A percentile compares a stretch with the other conserved stretches of the same genome.
phyloP scores from a whole-genome alignment of 1,140 invertebrate genomes.

The Epicauta chinensis region DNA sequence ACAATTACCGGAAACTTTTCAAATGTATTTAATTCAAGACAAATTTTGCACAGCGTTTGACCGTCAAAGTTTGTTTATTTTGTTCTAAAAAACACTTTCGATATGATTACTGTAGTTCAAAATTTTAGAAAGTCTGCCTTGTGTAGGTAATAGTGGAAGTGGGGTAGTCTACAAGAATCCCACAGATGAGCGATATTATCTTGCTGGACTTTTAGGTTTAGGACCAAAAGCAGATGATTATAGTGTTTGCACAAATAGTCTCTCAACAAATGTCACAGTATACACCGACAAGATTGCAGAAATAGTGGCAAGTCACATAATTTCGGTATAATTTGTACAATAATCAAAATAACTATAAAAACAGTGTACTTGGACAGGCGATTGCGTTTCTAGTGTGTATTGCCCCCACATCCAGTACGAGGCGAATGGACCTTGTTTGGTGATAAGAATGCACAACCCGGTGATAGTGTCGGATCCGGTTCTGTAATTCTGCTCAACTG shows the following conservation, averaged over 20 bases:
- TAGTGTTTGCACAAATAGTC: background rate
- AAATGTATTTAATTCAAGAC: slow-evolving; percentile 5
- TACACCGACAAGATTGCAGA: background rate
- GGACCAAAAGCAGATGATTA: background rate
- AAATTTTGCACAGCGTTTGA: slow-evolving; percentile 5
- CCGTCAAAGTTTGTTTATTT: background rate
- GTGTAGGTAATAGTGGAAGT: background rate
- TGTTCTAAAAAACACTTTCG: too few relatives aligned
- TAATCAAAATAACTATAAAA: too few relatives aligned
- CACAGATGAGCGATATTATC: background rate
- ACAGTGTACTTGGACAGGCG: too few relatives aligned
- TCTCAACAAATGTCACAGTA: slow-evolving; percentile 2
- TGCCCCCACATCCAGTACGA: slow-evolving; percentile 18
- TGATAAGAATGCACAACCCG: background rate
- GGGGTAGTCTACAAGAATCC: background rate
- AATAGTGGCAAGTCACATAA: too few relatives aligned
- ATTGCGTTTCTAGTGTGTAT: slow-evolving; percentile 8
- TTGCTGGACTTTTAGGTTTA: slow-evolving; percentile 8
- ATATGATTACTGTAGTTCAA: too few relatives aligned
- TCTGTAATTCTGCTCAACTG: background rate
- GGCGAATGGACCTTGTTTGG: slow-evolving; percentile 18
- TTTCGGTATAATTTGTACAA: too few relatives aligned
- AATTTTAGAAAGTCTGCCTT: background rate
- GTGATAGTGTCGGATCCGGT: background rate
- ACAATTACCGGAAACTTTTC: slow-evolving; percentile 1